Evolutionary conservation across 2,888 invertebrate genomes (phyloP).

Genomic region (Ichneumon xanthorius): DNA sequence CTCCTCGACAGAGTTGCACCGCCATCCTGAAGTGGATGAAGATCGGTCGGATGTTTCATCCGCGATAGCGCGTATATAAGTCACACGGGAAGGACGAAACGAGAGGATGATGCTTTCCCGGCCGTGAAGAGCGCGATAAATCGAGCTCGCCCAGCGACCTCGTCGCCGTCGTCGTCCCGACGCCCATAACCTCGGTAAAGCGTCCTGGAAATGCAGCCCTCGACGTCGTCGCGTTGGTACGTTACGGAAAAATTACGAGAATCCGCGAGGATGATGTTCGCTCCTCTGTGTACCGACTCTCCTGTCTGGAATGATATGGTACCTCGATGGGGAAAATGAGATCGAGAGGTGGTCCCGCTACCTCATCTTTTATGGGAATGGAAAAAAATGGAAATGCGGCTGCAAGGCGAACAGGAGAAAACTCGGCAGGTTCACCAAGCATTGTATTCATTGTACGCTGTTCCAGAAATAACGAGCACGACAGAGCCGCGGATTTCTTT

Average conservation of each 20-base stretch:
- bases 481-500: conserved; percentile 77
- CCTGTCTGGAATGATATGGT: background rate
- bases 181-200: conserved; percentile 13
- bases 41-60: conserved; percentile 27
- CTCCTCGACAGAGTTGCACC: conserved; percentile 1
- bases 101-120: conserved; percentile 26
- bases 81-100: conserved; percentile 11
- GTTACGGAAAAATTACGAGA: conserved; percentile 12
- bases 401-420: background rate
- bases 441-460: background rate
- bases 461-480: conserved; percentile 40
- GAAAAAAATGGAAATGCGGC: background rate
- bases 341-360: conserved; percentile 1
- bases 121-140: conserved; percentile 31
- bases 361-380: background rate
- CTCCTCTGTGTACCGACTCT: background rate
- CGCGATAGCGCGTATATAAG: conserved; percentile 1
- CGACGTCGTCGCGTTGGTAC: background rate
- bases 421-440: background rate
- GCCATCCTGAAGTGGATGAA: conserved; percentile 27
- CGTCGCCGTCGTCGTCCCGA: conserved; percentile 6
- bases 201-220: background rate
- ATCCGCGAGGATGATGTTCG: background rate
- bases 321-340: background rate
- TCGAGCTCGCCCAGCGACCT: conserved; percentile 13